Evolutionary conservation across 2,888 invertebrate species (phyloP).

Genomic region (Ceratothoa steindachneri): DNA sequence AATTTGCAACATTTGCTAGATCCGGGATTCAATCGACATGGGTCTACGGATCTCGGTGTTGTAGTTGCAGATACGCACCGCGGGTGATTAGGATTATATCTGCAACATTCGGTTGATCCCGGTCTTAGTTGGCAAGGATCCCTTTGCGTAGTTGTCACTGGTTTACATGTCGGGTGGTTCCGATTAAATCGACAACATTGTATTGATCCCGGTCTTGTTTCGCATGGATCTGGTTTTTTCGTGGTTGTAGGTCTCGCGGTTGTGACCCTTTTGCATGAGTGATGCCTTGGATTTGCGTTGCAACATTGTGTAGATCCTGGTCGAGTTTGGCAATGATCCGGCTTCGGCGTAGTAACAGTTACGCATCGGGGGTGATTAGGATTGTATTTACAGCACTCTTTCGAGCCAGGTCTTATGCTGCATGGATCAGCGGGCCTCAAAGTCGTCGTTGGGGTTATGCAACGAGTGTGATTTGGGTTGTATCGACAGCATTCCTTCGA

Average conservation of each 20-base stretch:
- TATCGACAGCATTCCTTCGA: conserved; percentile 23
- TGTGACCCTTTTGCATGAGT: conserved; percentile 8
- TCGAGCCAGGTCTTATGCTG: background rate
- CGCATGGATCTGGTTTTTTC: conserved; percentile 9
- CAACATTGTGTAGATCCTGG: conserved; percentile 28
- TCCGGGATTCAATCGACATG: conserved; percentile 23
- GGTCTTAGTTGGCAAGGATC: conserved; percentile 11
- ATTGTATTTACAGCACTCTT: conserved; percentile 6
- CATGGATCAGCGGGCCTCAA: conserved; percentile 16
- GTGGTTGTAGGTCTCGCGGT: conserved; percentile 33
- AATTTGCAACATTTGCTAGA: conserved; percentile 23
- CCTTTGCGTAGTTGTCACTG: conserved; percentile 49
- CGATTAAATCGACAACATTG: conserved; percentile 45
- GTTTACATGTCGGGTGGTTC: conserved; percentile 49
- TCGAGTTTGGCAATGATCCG: conserved; percentile 17
- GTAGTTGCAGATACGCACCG: background rate
- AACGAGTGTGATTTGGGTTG: conserved; percentile 20
- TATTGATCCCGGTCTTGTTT: background rate
- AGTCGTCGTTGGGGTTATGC: conserved; percentile 9
- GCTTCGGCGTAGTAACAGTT: conserved; percentile 4
- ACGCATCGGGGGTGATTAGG: conserved; percentile 5
- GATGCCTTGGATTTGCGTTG: conserved; percentile 4
- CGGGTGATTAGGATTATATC: conserved; percentile 11
- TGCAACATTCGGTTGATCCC: conserved; percentile 23
- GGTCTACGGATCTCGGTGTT: conserved; percentile 19